Evolutionary conservation across 2,888 invertebrate genomes (phyloP), one percentile per base, ranked within the genome.

Genomic region (Lasioglossum marginatum): DNA sequence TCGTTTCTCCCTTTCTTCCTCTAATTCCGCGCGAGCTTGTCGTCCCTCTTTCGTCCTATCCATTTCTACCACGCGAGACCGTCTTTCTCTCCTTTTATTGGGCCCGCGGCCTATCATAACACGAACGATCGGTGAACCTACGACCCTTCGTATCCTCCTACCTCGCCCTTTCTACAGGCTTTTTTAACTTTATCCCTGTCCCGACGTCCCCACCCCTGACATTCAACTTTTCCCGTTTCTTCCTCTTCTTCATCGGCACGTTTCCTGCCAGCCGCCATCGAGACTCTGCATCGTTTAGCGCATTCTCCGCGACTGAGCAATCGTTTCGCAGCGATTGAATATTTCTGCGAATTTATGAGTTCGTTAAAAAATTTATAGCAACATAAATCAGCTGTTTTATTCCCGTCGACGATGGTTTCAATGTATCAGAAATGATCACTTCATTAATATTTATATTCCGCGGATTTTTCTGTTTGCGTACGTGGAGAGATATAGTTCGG

Each of bases 81-180:
- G 68, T 48, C 60, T 60, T 68, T 34, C 63, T 40, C 63, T 74
- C 75, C 19, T 92, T 91, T 92, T 91, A 92, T 91, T 92, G 90
- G 84, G 77, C 87, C 78, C 80, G 81, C 87, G 88, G 88, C 89
- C 91, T 92, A 93, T 92, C 91, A 88, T 90, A 92, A 93, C 92
- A 92, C 92, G 90, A 88, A 90, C 92, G 91, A 90, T 87, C 89
- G 87, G 84, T 89, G 93, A 92, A 92, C 93, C 88, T 83, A 87
- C 87, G 93, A 93, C 93, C 92, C 91, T 87, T 82, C 79, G 73
- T 71, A 84, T 87, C 85, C 87, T 89, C 85, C 79, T 81, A 57
- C 79, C 48, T 72, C 73, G 63, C 71, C 78, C 71, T 75, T 72
- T 79, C 87, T 74, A 3, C 16, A 3, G 19, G 66, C 16, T 23